phyloP scores from a whole-genome alignment of 1,140 invertebrate genomes.

The Brachionus manjavacas region DNA sequence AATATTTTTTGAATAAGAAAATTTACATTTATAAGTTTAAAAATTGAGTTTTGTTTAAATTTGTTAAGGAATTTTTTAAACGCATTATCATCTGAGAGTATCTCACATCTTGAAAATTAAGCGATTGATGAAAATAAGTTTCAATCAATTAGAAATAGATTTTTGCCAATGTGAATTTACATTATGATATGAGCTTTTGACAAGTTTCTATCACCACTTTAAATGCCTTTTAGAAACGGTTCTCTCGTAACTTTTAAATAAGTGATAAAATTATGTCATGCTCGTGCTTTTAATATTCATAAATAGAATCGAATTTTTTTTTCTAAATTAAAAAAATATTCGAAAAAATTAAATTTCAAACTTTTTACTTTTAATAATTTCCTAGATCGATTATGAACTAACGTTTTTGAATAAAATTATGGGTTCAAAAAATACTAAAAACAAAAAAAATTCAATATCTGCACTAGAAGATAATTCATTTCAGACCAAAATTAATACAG shows the following conservation, averaged over 20 bases:
- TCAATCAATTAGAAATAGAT: not conserved
- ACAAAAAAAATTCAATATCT: not conserved
- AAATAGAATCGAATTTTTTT: not conserved
- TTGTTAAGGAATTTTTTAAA: not conserved
- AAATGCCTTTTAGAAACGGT: not conserved
- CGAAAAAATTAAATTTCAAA: not conserved
- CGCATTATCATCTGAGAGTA: not conserved
- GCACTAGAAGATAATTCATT: not conserved
- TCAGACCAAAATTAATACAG: conserved; percentile 15
- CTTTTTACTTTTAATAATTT: not conserved
- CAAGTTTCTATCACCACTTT: not conserved
- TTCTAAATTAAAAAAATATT: not conserved
- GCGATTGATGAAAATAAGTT: not conserved
- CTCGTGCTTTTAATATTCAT: not conserved
- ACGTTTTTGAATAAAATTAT: not conserved
- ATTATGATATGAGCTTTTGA: not conserved
- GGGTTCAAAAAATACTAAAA: conserved; percentile 17
- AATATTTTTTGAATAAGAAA: not conserved
- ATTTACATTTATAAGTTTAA: not conserved
- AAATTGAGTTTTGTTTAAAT: not conserved
- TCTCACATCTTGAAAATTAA: not conserved
- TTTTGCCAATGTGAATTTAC: not conserved
- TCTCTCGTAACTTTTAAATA: not conserved
- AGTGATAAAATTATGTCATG: not conserved
- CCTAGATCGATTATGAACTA: not conserved